Evolutionary conservation across 1,140 invertebrate species (phyloP).

Genomic region (Pogonomyrmex barbatus): DNA sequence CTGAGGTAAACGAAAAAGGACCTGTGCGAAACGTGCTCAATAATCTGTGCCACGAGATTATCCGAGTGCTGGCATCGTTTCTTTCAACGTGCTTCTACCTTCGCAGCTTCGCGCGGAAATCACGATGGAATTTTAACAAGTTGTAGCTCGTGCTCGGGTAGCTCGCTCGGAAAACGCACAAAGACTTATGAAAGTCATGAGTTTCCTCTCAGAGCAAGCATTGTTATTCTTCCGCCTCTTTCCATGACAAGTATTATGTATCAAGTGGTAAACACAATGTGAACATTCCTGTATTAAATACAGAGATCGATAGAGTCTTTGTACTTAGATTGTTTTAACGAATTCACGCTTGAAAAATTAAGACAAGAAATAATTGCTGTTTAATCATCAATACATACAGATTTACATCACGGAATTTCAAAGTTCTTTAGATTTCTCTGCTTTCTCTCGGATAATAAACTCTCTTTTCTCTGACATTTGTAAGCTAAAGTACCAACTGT

Average conservation of each 20-base stretch:
- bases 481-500: slow-evolving; percentile 30
- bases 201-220: slow-evolving; percentile 37
- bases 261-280: slow-evolving; percentile 36
- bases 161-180: slow-evolving; percentile 40
- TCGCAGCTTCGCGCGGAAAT: slow-evolving; percentile 63
- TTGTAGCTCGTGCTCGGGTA: slow-evolving; percentile 49
- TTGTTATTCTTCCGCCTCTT: slow-evolving; percentile 47
- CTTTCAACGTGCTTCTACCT: slow-evolving; percentile 60
- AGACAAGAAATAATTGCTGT: slow-evolving; percentile 20
- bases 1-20: slow-evolving; percentile 74
- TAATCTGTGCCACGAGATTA: slow-evolving; percentile 76
- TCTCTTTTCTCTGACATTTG: slow-evolving; percentile 30
- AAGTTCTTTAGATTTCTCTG: slow-evolving; percentile 4
- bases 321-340: not conserved
- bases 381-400: slow-evolving; percentile 31
- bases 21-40: slow-evolving; percentile 75
- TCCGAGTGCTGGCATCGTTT: slow-evolving; percentile 70
- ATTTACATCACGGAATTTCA: slow-evolving; percentile 5
- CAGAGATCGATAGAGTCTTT: slow-evolving; percentile 14
- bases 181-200: slow-evolving; percentile 71
- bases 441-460: slow-evolving; percentile 54
- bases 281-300: slow-evolving; percentile 47
- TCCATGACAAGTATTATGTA: slow-evolving; percentile 54
- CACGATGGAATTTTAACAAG: slow-evolving; percentile 75
- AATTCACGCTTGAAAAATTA: slow-evolving; percentile 27